Percentiles rank a stretch among this genome's conserved stretches.
These are phyloP conservation scores for Pseudomyrmex dendroicus DNA, from an alignment of 1,140 invertebrate genomes.

Conservation along the genomic window DNA sequence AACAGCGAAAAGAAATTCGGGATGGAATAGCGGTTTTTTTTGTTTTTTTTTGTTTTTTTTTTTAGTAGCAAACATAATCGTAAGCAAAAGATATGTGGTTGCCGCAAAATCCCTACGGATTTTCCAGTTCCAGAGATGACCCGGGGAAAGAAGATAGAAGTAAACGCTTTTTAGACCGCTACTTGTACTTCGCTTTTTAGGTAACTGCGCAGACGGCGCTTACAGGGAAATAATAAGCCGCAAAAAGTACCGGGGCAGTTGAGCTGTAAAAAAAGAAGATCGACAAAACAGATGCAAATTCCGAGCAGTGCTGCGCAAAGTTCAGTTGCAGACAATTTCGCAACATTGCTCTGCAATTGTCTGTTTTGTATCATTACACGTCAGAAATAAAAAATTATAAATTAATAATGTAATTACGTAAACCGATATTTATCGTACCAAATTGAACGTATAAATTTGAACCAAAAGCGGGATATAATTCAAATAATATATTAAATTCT, in stretches of 20 bases:
- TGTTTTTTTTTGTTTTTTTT: conserved; percentile 33
- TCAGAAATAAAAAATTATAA: background rate
- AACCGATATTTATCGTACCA: no score
- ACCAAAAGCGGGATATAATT: no score
- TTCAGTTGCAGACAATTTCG: background rate
- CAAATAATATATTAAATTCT: background rate
- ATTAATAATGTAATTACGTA: background rate
- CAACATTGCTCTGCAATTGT: background rate
- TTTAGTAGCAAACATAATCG: conserved; percentile 50
- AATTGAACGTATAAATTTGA: no score
- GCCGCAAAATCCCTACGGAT: conserved; percentile 36
- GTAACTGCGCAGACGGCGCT: conserved; percentile 3
- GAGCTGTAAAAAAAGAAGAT: conserved; percentile 42
- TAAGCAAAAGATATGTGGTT: conserved; percentile 62
- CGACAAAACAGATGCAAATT: background rate
- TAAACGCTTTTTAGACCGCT: background rate
- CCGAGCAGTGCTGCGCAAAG: background rate
- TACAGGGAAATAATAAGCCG: conserved; percentile 17
- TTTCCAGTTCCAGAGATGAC: conserved; percentile 18
- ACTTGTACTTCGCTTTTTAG: conserved; percentile 23
- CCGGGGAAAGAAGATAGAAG: background rate
- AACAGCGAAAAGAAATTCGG: conserved; percentile 17
- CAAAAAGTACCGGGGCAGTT: background rate
- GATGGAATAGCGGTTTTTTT: background rate
- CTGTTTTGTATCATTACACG: background rate